Evolutionary conservation across 2,797 vertebrate genomes (phyloP), one percentile per base, ranked within the genome.

Genomic region (Eutrigla gurnardus): DNA sequence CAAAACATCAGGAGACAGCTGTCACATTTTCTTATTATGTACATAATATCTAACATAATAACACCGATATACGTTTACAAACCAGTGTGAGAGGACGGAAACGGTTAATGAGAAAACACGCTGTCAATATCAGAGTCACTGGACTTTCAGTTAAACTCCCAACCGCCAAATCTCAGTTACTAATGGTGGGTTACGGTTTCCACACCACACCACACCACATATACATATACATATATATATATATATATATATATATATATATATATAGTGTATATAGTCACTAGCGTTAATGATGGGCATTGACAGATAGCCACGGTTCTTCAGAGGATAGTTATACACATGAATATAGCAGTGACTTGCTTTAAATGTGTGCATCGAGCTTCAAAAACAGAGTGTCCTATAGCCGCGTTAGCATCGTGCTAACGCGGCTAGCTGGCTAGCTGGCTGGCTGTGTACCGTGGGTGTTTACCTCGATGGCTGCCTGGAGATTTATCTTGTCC

Each of bases 391-490:
- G 52, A 83, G 49, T 69, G 77, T 54, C 71, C 72, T 62, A 54
- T 46, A 15, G 43, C 67, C 52, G 45, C n/a, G 65, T 73, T 92
- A 92, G 86, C 84, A 65, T 42, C 11, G 32, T 52, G 85, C 87
- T 92, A 93, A 68, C 67, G 12, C 1, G 9, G 45, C 50, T 46
- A 75, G 5, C 35, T 2, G 32, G 46, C 25, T 25, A 25, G 25
- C 59, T 45, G 42, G 14, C 15, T 67, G 43, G 62, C 72, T 42
- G 65, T 63, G 3, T 35, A 13, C 35, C 52, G 32, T 14, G 78
- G 77, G 80, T 88, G 81, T 92, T 93, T 94, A 94, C 94, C 93
- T 92, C 82, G 62, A 77, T 67, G 71, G 74, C 64, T 63, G 78
- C 77, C 65, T 17, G 80, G 55, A 68, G 71, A 65, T 73, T 77